Evolutionary conservation across 2,113 vertebrate species (phyloP), one percentile per base, ranked within the genome.

Genomic region (Apteryx mantelli): DNA sequence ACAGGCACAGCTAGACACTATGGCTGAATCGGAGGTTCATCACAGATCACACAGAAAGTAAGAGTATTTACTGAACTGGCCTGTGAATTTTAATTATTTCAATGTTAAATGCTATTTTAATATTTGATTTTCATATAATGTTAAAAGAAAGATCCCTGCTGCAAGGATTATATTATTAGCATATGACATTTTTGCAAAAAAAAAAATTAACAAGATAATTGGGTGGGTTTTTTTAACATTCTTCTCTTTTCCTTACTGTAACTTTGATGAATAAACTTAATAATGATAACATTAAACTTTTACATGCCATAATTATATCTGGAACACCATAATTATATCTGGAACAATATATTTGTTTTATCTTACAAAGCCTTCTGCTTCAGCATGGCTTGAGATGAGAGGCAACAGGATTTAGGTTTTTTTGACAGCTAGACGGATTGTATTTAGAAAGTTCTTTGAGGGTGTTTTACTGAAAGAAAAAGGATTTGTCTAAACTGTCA

Each of bases 401-500:
- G 76, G 34, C 8, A 91, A 70, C 4, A 86, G 3, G 17, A 28
- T 71, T 91, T 73, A 32, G 11, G 0, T 5, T 48, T 74, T 77
- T 86, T 60, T 86, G 79, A 74, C 50, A 93, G 64, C 1, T 1
- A 76, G 25, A 73, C 50, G 13, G 19, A 78, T 77, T 84, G 48
- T 61, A 68, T 85, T 71, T 84, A 83, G 48, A 86, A 91, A 93
- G 73, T 76, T 86, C 42, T 79, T 77, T 58, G 40, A 86, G 60
- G 50, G 60, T 50, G 28, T 81, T 93, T 64, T 53, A 81, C 19
- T 76, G 46, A 76, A 95, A 71, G 26, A 83, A 94, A 94, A 76
- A 86, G 16, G 22, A 93, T 79, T 94, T 95, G 34, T 80, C 65
- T 90, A 38, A 94, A 78, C 56, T 78, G 30, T 66, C 69, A 88